phyloP scores from a whole-genome alignment of 1,140 invertebrate species.

The Pseudobourletiella spinata region DNA sequence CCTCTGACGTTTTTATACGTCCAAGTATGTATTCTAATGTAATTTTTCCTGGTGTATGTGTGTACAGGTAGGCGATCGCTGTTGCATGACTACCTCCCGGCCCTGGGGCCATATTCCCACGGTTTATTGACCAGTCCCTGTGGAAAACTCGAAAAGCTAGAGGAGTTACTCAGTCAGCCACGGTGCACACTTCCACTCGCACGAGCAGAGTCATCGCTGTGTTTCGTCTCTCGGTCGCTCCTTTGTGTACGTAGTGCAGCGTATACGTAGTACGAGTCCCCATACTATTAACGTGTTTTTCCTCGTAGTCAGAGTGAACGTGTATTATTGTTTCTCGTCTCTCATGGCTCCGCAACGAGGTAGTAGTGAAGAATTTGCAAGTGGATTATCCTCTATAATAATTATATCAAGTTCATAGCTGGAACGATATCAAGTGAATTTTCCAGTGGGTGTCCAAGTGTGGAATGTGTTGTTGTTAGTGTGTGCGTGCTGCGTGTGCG shows the following conservation, averaged over 20 bases:
- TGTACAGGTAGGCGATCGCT: constrained; percentile 18
- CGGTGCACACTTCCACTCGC: neutral
- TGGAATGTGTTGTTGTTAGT: too few relatives aligned
- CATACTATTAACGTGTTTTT: neutral
- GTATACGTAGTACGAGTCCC: neutral
- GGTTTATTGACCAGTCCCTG: constrained; percentile 37
- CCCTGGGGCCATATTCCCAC: constrained; percentile 32
- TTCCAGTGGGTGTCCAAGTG: too few relatives aligned
- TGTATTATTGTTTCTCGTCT: neutral
- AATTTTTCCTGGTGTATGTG: neutral
- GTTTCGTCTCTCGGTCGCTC: neutral
- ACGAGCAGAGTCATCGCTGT: neutral
- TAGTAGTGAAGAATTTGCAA: too few relatives aligned
- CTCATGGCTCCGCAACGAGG: too few relatives aligned
- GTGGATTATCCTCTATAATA: too few relatives aligned
- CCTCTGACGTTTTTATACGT: neutral
- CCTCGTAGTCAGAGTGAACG: neutral
- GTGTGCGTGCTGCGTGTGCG: too few relatives aligned
- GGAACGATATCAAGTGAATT: too few relatives aligned
- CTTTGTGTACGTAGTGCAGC: too few relatives aligned
- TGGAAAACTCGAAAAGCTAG: constrained; percentile 19
- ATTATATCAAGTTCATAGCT: too few relatives aligned
- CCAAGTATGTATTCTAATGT: neutral
- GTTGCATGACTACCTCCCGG: constrained; percentile 28
- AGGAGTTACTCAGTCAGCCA: neutral